Evolutionary conservation across 2,113 vertebrate species (phyloP), one percentile per base, ranked within the genome.

Genomic region (Melanostigma gelatinosum): DNA sequence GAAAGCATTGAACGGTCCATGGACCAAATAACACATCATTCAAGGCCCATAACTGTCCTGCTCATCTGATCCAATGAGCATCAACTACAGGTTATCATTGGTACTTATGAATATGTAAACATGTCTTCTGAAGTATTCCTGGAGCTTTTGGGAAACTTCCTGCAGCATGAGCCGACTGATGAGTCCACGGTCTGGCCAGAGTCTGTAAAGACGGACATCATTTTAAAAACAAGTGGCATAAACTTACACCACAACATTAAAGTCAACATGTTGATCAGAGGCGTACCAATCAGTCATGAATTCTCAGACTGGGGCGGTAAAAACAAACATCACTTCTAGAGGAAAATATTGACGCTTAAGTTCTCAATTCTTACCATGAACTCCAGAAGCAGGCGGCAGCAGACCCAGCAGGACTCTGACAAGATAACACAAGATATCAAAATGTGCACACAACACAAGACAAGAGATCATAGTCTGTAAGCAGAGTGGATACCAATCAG

Each of bases 251-350:
- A 32, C 7, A 60, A 16, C 6, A 0, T 7, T 32, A 3, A 27
- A 57, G 11, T 13, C 13, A 27, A 4, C 8, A 22, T n/a, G 27
- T 27, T 24, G 66, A 82, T 92, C 91, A 92, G 90, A 85, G 76
- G 44, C 60, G 38, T 72, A 76, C 91, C 91, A 92, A 57, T 84
- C 92, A 91, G 64, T 89, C 90, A 85, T 50, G 75, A 77, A 63
- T 58, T 3, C 40, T 93, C 92, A 93, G 93, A 90, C 89, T 92
- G 94, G 94, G 93, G 93, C 94, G 89, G 93, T 94, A 93, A 79
- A 4, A 69, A 34, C 0, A 7, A 73, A 46, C 84, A 91, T 94
- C 92, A 92, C 6, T 2, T 90, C 32, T 50, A 46, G 50, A n/a
- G 3, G 7, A 8, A 52, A 52, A 54, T 18, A 54, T 2, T 7